phyloP scores from a whole-genome alignment of 1,140 invertebrate genomes.

The Drosophila chauvacae region DNA sequence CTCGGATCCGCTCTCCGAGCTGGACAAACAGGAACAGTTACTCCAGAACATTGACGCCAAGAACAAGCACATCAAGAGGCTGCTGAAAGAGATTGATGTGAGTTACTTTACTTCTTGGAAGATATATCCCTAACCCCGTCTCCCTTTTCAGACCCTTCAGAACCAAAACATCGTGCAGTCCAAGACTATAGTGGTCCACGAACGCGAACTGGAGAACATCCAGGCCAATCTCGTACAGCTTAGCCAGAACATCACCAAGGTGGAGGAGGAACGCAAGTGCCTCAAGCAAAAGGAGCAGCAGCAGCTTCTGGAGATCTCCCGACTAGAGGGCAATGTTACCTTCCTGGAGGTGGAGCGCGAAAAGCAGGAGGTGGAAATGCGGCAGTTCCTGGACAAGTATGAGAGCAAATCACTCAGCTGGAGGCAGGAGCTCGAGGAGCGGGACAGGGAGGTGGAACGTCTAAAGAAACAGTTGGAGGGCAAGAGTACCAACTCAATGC shows the following conservation, averaged over 20 bases:
- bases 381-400: constrained; percentile 69
- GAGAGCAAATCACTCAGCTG: constrained; percentile 66
- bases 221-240: constrained; percentile 62
- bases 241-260: constrained; percentile 59
- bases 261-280: constrained; percentile 66
- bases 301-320: constrained; percentile 59
- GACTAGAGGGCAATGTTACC: constrained; percentile 73
- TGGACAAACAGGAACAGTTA: constrained; percentile 81
- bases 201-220: constrained; percentile 65
- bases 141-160: constrained; percentile 62
- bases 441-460: constrained; percentile 67
- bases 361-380: constrained; percentile 74
- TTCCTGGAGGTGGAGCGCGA: constrained; percentile 77
- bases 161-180: constrained; percentile 77
- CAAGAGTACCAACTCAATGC: constrained; percentile 17
- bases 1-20: constrained; percentile 78
- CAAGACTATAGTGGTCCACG: constrained; percentile 71
- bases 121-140: background rate
- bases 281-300: constrained; percentile 58
- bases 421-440: constrained; percentile 64
- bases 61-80: constrained; percentile 83
- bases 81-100: constrained; percentile 81
- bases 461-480: constrained; percentile 43
- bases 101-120: background rate
- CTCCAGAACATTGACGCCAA: constrained; percentile 80